Conservation (phyloP, 2,113 vertebrate species). For the Nyctereutes procyonoides region DNA sequence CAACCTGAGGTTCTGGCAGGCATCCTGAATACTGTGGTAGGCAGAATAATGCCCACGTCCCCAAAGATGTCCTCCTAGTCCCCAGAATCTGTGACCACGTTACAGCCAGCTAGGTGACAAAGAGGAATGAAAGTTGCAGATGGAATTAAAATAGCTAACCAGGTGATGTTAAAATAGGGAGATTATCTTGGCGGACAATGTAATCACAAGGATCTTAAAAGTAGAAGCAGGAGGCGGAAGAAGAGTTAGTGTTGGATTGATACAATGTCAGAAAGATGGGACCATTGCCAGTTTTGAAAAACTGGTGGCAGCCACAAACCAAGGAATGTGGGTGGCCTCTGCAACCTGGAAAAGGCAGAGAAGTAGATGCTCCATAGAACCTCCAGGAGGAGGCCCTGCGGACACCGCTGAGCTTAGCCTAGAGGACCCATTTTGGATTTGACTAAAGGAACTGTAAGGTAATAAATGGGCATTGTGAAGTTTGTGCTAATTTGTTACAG, state of each 20-base stretch:
- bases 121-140: background rate
- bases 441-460: background rate
- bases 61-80: background rate
- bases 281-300: background rate
- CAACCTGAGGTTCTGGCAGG: background rate
- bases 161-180: background rate
- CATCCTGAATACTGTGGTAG: background rate
- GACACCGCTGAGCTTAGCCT: background rate
- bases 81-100: background rate
- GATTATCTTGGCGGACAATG: background rate
- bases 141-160: background rate
- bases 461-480: no score
- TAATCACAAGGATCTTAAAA: background rate
- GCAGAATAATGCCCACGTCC: background rate
- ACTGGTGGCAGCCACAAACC: background rate
- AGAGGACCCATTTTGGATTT: no score
- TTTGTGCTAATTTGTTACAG: background rate
- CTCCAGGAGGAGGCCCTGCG: background rate
- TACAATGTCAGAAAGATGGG: no score
- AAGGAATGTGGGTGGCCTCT: background rate
- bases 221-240: background rate
- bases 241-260: background rate
- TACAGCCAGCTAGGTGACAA: background rate
- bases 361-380: background rate
- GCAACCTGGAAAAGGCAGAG: background rate